These are phyloP conservation scores for Caenorhabditis parvicauda DNA, from an alignment of 2,888 invertebrate species.

Conservation along the genomic window DNA sequence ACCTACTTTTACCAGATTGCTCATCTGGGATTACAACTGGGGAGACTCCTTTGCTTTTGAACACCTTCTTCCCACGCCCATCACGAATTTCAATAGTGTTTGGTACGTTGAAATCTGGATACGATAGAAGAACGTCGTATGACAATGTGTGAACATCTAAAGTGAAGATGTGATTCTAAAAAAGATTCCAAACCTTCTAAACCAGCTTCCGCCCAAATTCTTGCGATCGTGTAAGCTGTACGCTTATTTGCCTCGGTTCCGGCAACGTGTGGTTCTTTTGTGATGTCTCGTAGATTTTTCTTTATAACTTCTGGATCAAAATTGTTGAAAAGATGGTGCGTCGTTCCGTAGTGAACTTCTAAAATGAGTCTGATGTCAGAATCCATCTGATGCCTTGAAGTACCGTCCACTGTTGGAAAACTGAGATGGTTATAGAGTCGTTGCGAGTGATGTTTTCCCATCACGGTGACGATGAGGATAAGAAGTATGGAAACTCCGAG, in stretches of 20 bases:
- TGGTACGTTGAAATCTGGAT: slow-evolving; percentile 56
- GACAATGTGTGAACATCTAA: slow-evolving; percentile 44
- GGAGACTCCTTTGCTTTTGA: slow-evolving; percentile 45
- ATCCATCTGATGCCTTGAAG: background rate
- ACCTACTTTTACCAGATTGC: slow-evolving; percentile 49
- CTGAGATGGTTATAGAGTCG: slow-evolving; percentile 18
- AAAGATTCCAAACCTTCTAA: slow-evolving; percentile 43
- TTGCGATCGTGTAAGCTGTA: slow-evolving; percentile 53
- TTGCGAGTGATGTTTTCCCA: slow-evolving; percentile 38
- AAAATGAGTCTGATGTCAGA: background rate
- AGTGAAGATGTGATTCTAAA: slow-evolving; percentile 1
- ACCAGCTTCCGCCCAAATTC: slow-evolving; percentile 49
- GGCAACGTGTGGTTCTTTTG: slow-evolving; percentile 53
- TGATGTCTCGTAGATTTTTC: slow-evolving; percentile 38
- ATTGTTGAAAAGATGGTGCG: slow-evolving; percentile 20
- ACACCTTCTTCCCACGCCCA: slow-evolving; percentile 23
- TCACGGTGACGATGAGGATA: slow-evolving; percentile 16
- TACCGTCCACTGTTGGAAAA: slow-evolving; percentile 31
- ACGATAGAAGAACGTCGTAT: slow-evolving; percentile 59
- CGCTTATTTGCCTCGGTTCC: slow-evolving; percentile 52
- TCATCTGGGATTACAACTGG: slow-evolving; percentile 54
- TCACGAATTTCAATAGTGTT: slow-evolving; percentile 33
- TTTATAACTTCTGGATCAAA: slow-evolving; percentile 42
- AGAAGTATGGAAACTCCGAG: slow-evolving; percentile 18
- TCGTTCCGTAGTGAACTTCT: slow-evolving; percentile 30